These are phyloP conservation scores for Meriones unguiculatus DNA, from an alignment of 2,113 vertebrate genomes.

Conservation along the genomic window DNA sequence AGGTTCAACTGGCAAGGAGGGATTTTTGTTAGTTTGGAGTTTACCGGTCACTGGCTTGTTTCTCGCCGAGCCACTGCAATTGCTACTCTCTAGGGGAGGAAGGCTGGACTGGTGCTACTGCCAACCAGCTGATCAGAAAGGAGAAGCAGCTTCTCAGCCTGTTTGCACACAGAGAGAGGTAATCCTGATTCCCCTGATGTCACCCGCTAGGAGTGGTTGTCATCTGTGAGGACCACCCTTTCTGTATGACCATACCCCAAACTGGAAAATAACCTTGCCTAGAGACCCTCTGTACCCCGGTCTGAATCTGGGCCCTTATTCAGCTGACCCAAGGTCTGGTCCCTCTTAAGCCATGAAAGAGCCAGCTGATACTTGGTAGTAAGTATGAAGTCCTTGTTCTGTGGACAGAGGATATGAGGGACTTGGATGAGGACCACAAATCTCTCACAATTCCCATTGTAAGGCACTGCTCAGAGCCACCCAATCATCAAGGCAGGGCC, in stretches of 20 bases:
- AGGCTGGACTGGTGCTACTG: neutral
- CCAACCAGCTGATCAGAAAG: neutral
- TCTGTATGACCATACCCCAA: neutral
- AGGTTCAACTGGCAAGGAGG: neutral
- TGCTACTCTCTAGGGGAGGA: neutral
- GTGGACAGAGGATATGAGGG: neutral
- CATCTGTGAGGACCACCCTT: neutral
- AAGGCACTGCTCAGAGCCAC: neutral
- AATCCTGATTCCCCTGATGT: neutral
- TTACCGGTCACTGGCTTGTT: neutral
- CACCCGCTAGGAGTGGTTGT: neutral
- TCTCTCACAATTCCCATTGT: neutral
- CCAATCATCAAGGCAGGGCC: neutral
- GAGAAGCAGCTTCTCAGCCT: neutral
- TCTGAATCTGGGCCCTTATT: neutral
- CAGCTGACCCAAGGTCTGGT: neutral
- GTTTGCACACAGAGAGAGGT: neutral
- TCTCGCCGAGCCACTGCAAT: neutral
- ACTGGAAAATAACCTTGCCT: neutral
- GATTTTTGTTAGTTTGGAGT: neutral
- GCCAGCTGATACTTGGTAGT: neutral
- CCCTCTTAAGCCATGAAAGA: neutral
- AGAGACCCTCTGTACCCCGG: neutral
- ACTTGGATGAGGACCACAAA: neutral
- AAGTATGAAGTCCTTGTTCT: neutral